A percentile compares a stretch with the other conserved stretches of the same genome.
Conservation (phyloP, 1,140 invertebrate species). For the Rhizoglyphus robini region DNA sequence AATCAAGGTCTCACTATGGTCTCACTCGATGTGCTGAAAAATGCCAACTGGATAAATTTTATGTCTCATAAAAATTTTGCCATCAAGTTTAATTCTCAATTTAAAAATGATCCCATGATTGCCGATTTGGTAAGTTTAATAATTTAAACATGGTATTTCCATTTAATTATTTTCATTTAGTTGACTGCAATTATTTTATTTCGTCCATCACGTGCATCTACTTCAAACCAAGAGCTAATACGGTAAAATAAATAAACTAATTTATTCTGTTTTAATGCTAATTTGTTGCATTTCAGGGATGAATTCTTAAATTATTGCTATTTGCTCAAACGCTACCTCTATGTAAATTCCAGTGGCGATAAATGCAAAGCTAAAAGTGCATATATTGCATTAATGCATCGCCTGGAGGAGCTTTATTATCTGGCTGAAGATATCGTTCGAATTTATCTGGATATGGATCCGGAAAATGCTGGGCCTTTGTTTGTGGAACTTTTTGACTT, state of each 20-base stretch:
- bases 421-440: conserved; percentile 71
- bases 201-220: conserved; percentile 58
- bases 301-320: conserved; percentile 85
- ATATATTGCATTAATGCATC: conserved; percentile 71
- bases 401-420: conserved; percentile 67
- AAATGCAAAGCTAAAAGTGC: conserved; percentile 67
- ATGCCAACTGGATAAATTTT: conserved; percentile 72
- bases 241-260: not conserved
- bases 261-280: not conserved
- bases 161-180: conserved; percentile 55
- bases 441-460: conserved; percentile 77
- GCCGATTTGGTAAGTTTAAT: conserved; percentile 11
- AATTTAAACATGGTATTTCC: too few species aligned
- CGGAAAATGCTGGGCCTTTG: conserved; percentile 69
- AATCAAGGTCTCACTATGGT: conserved; percentile 35
- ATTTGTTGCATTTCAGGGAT: conserved; percentile 38
- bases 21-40: conserved; percentile 67
- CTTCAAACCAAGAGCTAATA: conserved; percentile 68
- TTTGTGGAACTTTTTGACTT: conserved; percentile 85
- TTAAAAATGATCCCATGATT: conserved; percentile 62
- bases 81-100: conserved; percentile 57
- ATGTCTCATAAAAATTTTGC: conserved; percentile 67
- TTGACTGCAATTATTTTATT: conserved; percentile 78
- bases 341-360: conserved; percentile 51
- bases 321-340: conserved; percentile 65